phyloP scores from a whole-genome alignment of 2,113 vertebrate species.

The Alligator sinensis region DNA sequence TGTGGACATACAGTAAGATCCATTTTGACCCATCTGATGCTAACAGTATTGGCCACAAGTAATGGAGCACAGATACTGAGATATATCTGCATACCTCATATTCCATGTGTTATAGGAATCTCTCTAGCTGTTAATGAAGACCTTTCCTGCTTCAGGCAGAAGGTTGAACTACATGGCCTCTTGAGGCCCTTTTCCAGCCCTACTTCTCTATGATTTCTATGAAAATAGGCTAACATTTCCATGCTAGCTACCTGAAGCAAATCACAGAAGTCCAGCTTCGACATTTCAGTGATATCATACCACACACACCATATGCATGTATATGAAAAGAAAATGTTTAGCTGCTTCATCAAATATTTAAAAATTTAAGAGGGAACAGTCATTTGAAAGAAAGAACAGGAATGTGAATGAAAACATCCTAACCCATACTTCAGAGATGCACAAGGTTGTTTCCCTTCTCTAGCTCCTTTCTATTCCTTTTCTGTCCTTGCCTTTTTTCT shows the following conservation, averaged over 20 bases:
- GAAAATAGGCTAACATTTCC: not conserved
- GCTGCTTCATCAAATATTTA: not conserved
- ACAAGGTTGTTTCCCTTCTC: not conserved
- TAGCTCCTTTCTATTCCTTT: not conserved
- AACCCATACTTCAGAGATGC: not conserved
- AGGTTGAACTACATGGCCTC: not conserved
- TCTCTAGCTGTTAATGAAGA: too few relatives aligned
- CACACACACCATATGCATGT: not conserved
- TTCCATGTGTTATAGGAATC: not conserved
- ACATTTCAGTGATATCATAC: not conserved
- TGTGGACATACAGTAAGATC: not conserved
- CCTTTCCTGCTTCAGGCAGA: not conserved
- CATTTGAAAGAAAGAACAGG: not conserved
- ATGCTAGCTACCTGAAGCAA: not conserved
- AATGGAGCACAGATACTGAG: not conserved
- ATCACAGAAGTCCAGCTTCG: fast-evolving
- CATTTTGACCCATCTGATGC: not conserved
- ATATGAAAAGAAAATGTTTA: not conserved
- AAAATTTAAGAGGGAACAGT: not conserved
- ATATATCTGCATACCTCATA: not conserved
- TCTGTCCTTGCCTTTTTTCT: not conserved
- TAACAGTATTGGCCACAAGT: not conserved
- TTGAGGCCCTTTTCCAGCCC: too few relatives aligned
- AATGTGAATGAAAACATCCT: not conserved
- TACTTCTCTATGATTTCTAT: not conserved